Evolutionary conservation across 2,888 invertebrate species (phyloP), one percentile per base, ranked within the genome.

Genomic region (Dicyrtoma fusca): DNA sequence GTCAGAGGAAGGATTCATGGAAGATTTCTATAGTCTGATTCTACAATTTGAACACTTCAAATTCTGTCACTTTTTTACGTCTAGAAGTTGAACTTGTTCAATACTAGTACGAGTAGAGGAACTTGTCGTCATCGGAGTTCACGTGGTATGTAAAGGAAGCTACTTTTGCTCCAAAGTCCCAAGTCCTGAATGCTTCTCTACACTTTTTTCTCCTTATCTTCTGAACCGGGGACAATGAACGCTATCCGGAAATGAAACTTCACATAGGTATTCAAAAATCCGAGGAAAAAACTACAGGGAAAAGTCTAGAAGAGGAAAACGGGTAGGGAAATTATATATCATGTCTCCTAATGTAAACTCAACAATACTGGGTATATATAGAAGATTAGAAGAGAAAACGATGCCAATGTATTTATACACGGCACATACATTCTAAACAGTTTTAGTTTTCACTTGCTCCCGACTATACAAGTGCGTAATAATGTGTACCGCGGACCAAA

Each of bases 151-250:
- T 5, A 34, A 34, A 34, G 34, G 34, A 34, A 34, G 8, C 34
- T 34, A 3, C 34, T 5, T n/a, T n/a, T n/a, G n/a, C n/a, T 34
- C 34, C 34, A 34, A 34, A 34, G 34, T 34, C 34, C 34, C 34
- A 34, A 34, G 34, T 34, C 34, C 34, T 34, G 4, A 34, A 34
- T 5, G 3, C 34, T 8, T 34, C 8, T 8, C 10, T 19, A 21
- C 53, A 53, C 21, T 53, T 53, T 53, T 53, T 53, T 49, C 55
- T 25, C 44, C 42, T 11, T 45, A 14, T 66, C 55, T 53, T 21
- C 19, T 45, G 25, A 68, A 68, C 70, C 57, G 73, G 66, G 73
- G 73, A 74, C 73, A 74, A 74, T 74, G 73, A 74, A 74, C 73
- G 73, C 66, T 66, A 66, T 70, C 68, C 68, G 68, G 68, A 68